Base-by-base conservation (phyloP, 2,888 invertebrate species). In the Tetramorium bicarinatum region DNA sequence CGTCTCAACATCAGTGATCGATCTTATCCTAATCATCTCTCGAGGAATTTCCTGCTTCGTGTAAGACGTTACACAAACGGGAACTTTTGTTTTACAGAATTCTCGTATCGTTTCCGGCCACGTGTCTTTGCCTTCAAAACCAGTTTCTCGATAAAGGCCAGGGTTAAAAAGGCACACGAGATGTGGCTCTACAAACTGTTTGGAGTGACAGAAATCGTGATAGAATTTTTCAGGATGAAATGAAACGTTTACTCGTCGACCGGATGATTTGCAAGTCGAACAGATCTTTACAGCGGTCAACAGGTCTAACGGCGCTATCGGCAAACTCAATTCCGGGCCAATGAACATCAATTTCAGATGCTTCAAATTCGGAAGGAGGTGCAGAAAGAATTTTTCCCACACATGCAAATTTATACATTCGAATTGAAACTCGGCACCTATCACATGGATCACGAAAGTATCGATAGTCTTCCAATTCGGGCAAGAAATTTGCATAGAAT, bases 331-430 rank as follows among this genome's bases (percentile, higher is more conserved):
- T 90, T 97, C 97, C 0, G 96, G 96, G 0, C 97, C 97, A 47
- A 97, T 94, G 71, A 97, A 96, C 0, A 96, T 96, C 2, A 97
- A 94, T 71, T 95, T 95, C 3, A 97, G 90, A 56, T 95, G 95
- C 74, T 95, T 95, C 0, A 97, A 90, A 0, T 95, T 94, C 0
- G 97, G 96, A 7, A 96, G 93, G 49, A 97, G 95, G 92, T 97
- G 97, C 0, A 97, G 93, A 85, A 97, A 96, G 92, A 97, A 96
- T 59, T 96, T 95, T 91, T 97, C 97, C 97, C 97, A 97, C 83
- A 97, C 97, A 76, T 96, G 95, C 3, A 97, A 94, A 18, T 96
- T 95, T 86, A 96, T 96, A 0, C 97, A 97, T 94, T 97, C 97
- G 90, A 97, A 97, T 82, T 97, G 97, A 41, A 97, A 95, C 93